Conservation (phyloP, 1,140 invertebrate species). For the Rhizoglyphus robini region DNA sequence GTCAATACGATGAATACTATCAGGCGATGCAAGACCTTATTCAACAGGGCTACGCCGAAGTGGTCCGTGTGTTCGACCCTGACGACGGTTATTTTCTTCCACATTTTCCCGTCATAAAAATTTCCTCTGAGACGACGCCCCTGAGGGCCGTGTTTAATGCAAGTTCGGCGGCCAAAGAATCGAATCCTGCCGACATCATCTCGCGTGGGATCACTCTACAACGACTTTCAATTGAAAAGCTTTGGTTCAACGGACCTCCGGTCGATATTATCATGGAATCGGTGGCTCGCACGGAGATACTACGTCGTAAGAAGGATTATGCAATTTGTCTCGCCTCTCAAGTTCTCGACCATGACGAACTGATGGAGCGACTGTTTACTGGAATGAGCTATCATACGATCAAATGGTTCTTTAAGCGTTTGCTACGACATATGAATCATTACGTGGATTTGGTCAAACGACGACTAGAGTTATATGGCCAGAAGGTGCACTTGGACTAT, state of each 20-base stretch:
- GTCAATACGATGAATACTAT: neutral
- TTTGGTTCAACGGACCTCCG: neutral
- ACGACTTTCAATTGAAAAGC: neutral
- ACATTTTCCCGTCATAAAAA: neutral
- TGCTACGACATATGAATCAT: too few species aligned
- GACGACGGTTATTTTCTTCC: neutral
- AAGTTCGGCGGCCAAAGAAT: neutral
- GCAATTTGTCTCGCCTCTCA: too few species aligned
- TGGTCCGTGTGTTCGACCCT: neutral
- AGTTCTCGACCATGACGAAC: too few species aligned
- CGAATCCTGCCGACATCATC: neutral
- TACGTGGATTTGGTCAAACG: too few species aligned
- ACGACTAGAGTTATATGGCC: too few species aligned
- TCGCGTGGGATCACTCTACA: neutral
- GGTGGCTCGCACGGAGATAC: too few species aligned
- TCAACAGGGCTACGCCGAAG: neutral
- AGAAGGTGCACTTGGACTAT: too few species aligned
- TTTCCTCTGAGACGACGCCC: neutral
- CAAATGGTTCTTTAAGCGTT: too few species aligned
- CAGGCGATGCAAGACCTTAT: neutral
- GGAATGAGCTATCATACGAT: too few species aligned
- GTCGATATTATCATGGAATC: too few species aligned
- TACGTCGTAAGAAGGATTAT: too few species aligned
- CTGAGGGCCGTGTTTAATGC: neutral
- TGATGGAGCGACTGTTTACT: too few species aligned